Conservation (phyloP, 1,140 invertebrate species). For the Apis mellifera region Amel_HAv3.1 CM009936.2:10999001-10999500, state of each 20-base stretch:
- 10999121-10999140: constrained; percentile 65
- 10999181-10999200: constrained; percentile 55
- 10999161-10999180: constrained; percentile 29
- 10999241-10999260: no score
- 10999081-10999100: constrained; percentile 39
- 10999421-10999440: neutral
- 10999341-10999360: neutral
- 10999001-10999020: constrained; percentile 10
- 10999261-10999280: no score
- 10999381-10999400: neutral
- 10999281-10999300: neutral
- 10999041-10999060: constrained; percentile 22
- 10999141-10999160: constrained; percentile 67
- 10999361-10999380: neutral
- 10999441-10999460: constrained; percentile 15
- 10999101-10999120: constrained; percentile 51
- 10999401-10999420: no score
- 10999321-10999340: neutral
- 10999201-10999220: no score
- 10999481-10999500: neutral
- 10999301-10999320: no score
- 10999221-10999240: no score
- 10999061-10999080: constrained; percentile 18
- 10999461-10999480: neutral
- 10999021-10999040: neutral